Percentiles rank a stretch among this genome's conserved stretches.
Evolutionary conservation across 64 coral and sea anemone species (phyloP).

Genomic region (Actinia equina): DNA sequence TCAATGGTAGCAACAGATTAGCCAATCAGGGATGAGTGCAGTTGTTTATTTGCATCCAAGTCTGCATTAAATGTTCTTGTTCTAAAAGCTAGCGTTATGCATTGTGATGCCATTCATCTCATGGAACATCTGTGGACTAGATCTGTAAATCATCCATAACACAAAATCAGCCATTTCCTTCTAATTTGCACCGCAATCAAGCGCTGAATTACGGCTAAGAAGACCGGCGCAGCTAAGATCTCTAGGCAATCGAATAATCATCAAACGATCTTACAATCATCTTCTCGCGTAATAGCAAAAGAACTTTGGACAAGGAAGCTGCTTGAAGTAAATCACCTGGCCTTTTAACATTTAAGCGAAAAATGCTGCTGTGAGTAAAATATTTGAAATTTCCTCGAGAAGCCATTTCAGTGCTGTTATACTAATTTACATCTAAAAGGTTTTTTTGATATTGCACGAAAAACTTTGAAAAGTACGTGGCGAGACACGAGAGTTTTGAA

Average conservation of each 20-base stretch:
- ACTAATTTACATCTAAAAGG: conserved; percentile 76
- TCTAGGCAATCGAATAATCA: background rate
- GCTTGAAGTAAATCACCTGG: background rate
- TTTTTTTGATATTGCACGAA: conserved; percentile 20
- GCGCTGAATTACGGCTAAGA: background rate
- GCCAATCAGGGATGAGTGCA: conserved; percentile 59
- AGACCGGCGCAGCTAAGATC: background rate
- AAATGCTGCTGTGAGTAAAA: background rate
- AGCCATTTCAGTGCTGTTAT: conserved; percentile 18
- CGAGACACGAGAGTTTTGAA: conserved; percentile 6
- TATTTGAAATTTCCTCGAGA: conserved; percentile 30
- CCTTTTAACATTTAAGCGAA: background rate
- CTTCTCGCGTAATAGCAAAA: background rate
- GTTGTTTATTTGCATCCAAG: conserved; percentile 58
- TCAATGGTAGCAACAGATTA: conserved; percentile 62
- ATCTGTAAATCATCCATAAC: background rate
- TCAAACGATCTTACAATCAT: background rate
- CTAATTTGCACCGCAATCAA: background rate
- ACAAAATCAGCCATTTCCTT: background rate
- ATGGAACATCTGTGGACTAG: background rate
- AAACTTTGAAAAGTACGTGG: background rate
- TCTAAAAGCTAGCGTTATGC: background rate
- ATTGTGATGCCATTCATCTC: conserved; percentile 43
- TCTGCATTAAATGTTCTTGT: background rate
- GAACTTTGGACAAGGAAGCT: background rate